Evolutionary conservation across 2,113 vertebrate species (phyloP).

Genomic region (Microcebus tavaratra): DNA sequence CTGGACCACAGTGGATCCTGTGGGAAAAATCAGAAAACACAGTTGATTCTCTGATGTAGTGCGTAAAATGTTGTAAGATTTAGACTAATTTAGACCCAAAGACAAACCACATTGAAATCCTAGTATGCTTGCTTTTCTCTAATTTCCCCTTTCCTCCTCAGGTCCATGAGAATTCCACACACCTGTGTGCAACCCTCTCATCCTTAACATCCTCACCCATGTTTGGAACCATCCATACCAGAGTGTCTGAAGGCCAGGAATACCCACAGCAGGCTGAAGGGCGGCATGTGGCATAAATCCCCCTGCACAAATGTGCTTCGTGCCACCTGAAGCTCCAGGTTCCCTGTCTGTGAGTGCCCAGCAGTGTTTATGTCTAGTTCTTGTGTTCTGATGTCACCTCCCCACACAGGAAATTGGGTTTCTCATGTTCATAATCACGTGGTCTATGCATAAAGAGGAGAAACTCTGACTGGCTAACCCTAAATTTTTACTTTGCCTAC

Average conservation of each 20-base stretch:
- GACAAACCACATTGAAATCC: neutral
- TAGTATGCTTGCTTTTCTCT: neutral
- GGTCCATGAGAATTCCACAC: neutral
- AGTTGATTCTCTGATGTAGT: neutral
- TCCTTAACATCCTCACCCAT: neutral
- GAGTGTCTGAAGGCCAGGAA: neutral
- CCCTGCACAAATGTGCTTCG: neutral
- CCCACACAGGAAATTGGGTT: neutral
- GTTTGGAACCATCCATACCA: neutral
- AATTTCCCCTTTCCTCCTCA: neutral
- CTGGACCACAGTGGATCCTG: neutral
- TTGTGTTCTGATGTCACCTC: neutral
- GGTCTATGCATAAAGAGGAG: neutral
- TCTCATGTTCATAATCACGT: neutral
- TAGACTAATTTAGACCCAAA: neutral
- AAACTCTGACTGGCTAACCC: neutral
- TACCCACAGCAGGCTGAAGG: neutral
- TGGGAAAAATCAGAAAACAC: constrained; percentile 10
- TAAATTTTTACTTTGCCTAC: neutral
- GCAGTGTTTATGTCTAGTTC: neutral
- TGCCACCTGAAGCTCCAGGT: neutral
- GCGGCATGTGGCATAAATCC: neutral
- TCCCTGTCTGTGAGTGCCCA: neutral
- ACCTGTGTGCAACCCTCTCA: neutral
- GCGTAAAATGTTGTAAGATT: neutral